Evolutionary conservation across 1,140 invertebrate species (phyloP).

Genomic region (Vanessa atalanta): DNA sequence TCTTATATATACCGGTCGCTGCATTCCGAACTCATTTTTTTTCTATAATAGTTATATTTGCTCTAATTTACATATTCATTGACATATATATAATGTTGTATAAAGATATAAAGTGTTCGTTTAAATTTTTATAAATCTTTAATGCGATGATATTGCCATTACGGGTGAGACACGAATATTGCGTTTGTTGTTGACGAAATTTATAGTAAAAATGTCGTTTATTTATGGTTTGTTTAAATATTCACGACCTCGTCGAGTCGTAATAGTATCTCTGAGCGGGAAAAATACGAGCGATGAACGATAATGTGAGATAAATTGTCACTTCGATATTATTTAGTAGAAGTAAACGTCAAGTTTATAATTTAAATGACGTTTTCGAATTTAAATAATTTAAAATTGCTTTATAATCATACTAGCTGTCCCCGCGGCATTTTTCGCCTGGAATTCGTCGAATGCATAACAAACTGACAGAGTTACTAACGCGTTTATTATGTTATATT

Average conservation of each 20-base stretch:
- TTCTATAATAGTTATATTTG: no score
- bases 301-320: constrained; percentile 1
- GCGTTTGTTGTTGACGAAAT: constrained; percentile 1
- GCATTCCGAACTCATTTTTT: no score
- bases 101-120: neutral
- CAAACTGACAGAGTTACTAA: no score
- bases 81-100: neutral
- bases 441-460: no score
- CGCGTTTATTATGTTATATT: no score
- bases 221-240: constrained; percentile 11
- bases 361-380: neutral
- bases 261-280: neutral
- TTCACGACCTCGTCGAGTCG: neutral
- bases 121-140: neutral
- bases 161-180: constrained; percentile 10
- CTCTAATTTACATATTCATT: neutral
- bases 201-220: constrained; percentile 8
- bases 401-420: no score
- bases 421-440: no score
- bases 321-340: constrained; percentile 11
- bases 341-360: neutral
- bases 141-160: neutral
- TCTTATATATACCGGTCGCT: no score
- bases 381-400: no score
- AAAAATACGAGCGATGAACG: constrained; percentile 1